A percentile compares a stretch with the other conserved stretches of the same genome.
phyloP scores from a whole-genome alignment of 2,113 vertebrate species.

The Archocentrus centrarchus region DNA sequence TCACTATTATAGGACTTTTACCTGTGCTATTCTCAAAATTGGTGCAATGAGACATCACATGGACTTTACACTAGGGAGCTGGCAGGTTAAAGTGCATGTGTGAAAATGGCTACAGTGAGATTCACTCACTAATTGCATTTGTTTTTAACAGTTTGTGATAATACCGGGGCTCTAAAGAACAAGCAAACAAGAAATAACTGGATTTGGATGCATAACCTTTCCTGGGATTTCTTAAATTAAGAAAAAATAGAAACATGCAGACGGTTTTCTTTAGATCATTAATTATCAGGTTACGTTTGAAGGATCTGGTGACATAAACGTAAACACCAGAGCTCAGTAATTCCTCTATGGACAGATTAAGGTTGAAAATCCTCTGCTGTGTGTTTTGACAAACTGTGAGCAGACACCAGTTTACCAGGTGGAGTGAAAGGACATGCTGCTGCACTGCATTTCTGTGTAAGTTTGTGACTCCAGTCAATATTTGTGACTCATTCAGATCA shows the following conservation, averaged over 20 bases:
- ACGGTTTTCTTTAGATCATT: background rate
- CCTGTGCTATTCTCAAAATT: background rate
- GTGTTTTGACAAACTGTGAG: background rate
- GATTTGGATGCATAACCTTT: background rate
- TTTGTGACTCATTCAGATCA: background rate
- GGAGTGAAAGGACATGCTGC: background rate
- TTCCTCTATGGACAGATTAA: background rate
- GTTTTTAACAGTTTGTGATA: background rate
- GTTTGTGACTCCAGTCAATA: slow-evolving; percentile 12
- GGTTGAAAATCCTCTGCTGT: slow-evolving; percentile 1
- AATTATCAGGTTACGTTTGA: background rate
- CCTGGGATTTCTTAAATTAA: background rate
- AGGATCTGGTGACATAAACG: background rate
- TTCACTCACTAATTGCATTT: background rate
- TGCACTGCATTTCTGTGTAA: background rate
- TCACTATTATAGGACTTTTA: background rate
- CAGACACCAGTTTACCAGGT: background rate
- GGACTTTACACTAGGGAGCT: background rate
- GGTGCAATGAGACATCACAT: background rate
- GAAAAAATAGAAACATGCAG: background rate
- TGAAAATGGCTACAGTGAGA: background rate
- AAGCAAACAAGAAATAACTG: background rate
- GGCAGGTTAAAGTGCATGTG: background rate
- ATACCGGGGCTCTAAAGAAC: background rate
- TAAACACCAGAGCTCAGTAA: background rate